phyloP scores from a whole-genome alignment of 2,797 vertebrate species.

The Anableps anableps region DNA sequence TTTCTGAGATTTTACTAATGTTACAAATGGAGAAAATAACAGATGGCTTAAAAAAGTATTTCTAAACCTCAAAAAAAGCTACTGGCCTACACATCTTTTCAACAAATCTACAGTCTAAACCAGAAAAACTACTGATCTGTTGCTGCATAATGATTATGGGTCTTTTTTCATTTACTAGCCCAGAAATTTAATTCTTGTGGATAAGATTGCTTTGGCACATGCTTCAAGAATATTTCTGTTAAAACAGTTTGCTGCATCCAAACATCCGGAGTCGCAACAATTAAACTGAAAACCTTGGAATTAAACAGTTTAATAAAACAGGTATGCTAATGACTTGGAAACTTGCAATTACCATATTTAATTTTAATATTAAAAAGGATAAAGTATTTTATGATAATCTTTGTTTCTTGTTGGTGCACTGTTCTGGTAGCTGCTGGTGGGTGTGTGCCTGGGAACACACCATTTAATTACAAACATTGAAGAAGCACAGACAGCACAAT shows the following conservation, averaged over 20 bases:
- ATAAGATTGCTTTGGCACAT: not conserved
- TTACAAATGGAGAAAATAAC: not conserved
- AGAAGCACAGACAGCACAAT: constrained; percentile 11
- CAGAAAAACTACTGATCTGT: not conserved
- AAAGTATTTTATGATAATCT: not conserved
- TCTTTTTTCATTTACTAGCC: not conserved
- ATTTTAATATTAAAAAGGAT: not conserved
- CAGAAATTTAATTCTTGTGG: not conserved
- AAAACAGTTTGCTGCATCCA: not conserved
- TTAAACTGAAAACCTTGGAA: not conserved
- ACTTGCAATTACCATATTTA: not conserved
- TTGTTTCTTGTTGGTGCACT: not conserved
- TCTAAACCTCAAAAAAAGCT: not conserved
- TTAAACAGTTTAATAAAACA: not conserved
- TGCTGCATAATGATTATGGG: not conserved
- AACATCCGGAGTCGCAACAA: not conserved
- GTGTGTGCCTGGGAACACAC: constrained; percentile 1
- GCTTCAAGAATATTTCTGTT: not conserved
- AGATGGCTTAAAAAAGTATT: not conserved
- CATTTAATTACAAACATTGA: constrained; percentile 5
- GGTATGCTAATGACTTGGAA: not conserved
- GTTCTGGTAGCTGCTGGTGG: not conserved
- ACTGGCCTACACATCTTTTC: not conserved
- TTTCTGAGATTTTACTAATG: not conserved
- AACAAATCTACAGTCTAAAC: not conserved